Evolutionary conservation across 2,797 vertebrate genomes (phyloP).

Genomic region (Siniperca scherzeri): DNA sequence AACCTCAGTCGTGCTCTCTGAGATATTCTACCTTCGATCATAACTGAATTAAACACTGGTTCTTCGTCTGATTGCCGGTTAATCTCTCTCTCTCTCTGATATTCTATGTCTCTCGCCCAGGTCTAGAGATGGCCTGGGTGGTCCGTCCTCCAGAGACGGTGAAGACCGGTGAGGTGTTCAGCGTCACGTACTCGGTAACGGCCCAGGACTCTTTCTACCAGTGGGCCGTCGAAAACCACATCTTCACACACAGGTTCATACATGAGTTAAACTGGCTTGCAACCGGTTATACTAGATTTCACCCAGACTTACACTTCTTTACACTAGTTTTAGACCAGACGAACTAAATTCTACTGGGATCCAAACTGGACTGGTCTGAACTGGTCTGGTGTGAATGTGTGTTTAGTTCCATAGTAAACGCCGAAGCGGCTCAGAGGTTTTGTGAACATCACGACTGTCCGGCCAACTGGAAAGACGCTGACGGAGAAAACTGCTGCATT

Average conservation of each 20-base stretch:
- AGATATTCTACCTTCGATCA: neutral
- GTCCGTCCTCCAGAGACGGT: conserved; percentile 86
- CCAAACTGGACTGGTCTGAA: neutral
- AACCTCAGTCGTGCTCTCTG: neutral
- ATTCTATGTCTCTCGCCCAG: conserved; percentile 59
- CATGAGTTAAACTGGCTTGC: neutral
- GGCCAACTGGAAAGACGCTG: conserved; percentile 88
- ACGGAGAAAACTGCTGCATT: conserved; percentile 89
- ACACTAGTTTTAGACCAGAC: neutral
- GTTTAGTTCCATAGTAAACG: conserved; percentile 76
- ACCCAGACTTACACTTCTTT: neutral
- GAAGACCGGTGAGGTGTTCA: conserved; percentile 87
- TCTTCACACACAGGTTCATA: conserved; percentile 84
- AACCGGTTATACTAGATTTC: neutral
- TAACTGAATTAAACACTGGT: neutral
- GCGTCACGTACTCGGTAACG: conserved; percentile 86
- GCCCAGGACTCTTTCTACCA: conserved; percentile 87
- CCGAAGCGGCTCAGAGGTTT: conserved; percentile 84
- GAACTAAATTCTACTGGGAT: neutral
- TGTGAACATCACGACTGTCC: conserved; percentile 89
- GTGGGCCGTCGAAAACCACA: conserved; percentile 85
- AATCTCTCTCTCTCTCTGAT: neutral
- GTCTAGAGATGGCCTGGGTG: conserved; percentile 92
- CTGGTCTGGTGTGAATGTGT: conserved; percentile 15
- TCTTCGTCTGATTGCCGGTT: neutral